Evolutionary conservation across 2,888 invertebrate genomes (phyloP), one percentile per base, ranked within the genome.

Genomic region (Xestobium rufovillosum): DNA sequence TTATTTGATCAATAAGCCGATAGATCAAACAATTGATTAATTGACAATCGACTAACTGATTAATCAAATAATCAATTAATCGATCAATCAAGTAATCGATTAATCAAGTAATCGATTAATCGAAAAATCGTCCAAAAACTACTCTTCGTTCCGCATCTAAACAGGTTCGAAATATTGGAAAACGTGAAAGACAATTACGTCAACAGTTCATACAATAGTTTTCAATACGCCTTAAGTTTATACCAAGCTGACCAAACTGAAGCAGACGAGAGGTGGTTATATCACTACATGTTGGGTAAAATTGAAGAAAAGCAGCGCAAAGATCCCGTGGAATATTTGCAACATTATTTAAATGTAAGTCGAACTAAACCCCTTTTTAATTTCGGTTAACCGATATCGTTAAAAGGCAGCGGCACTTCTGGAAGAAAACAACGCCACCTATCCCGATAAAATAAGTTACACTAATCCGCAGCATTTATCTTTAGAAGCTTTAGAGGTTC

Each of bases 261-360:
- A 29, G 64, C 70, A 0, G 91, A 92, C 57, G 94, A 95, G 57
- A 75, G 83, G 38, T 96, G 95, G 95, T 69, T 94, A 19, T 82
- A 87, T 55, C 87, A 89, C 61, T 95, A 94, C 58, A 91, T 95
- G 85, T 69, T 95, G n/a, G 95, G 91, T 0, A 96, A 96, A 74
- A 83, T 94, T 34, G 78, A 84, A 0, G 94, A 95, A 62, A 96
- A 95, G 58, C 75, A 78, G 40, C 80, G 80, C 47, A 78, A 80
- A 45, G 75, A 80, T 38, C 83, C 88, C 0, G 71, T 75, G 9
- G 69, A 78, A 14, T 89, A 81, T 63, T 68, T 94, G 29, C 75
- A 80, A 47, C 83, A 86, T 67, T 95, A 92, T 60, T 68, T 78
- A 53, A 77, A 79, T 61, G 80, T 78, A 53, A 48, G 52, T 49